Percentiles rank a stretch among this genome's conserved stretches.
phyloP scores from a whole-genome alignment of 2,888 invertebrate genomes.

The Ceraclea dissimilis region DNA sequence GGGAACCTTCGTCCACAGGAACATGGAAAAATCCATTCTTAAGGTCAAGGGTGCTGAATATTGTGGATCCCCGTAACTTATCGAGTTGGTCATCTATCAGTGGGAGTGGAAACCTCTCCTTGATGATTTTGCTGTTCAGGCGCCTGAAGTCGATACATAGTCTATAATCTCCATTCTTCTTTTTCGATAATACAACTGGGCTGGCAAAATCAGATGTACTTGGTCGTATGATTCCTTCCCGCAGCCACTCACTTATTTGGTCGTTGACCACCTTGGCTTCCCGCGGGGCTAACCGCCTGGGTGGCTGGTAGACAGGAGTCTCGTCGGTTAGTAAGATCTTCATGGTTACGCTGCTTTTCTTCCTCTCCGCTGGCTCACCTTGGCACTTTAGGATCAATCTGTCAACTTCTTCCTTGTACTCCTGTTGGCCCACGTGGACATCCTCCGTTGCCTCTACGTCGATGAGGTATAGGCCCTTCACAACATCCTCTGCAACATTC shows the following conservation, averaged over 20 bases:
- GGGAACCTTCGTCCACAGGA: constrained; percentile 23
- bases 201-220: constrained; percentile 30
- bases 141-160: constrained; percentile 33
- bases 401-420: not conserved
- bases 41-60: constrained; percentile 30
- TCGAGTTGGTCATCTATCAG: constrained; percentile 33
- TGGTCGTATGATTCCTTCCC: constrained; percentile 29
- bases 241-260: constrained; percentile 30
- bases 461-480: not conserved
- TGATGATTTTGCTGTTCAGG: constrained; percentile 31
- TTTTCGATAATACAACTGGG: constrained; percentile 27
- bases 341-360: constrained; percentile 16
- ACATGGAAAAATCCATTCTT: constrained; percentile 32
- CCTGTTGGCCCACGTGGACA: not conserved
- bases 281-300: constrained; percentile 26
- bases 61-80: constrained; percentile 26
- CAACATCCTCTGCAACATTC: not conserved
- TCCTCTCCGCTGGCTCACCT: not conserved
- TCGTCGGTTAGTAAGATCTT: constrained; percentile 30
- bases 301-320: constrained; percentile 27
- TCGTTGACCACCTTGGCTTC: constrained; percentile 28
- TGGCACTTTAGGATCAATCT: not conserved
- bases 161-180: constrained; percentile 4
- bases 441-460: not conserved
- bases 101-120: constrained; percentile 32